phyloP scores from a whole-genome alignment of 1,140 invertebrate species.

The Lepidurus couesii region DNA sequence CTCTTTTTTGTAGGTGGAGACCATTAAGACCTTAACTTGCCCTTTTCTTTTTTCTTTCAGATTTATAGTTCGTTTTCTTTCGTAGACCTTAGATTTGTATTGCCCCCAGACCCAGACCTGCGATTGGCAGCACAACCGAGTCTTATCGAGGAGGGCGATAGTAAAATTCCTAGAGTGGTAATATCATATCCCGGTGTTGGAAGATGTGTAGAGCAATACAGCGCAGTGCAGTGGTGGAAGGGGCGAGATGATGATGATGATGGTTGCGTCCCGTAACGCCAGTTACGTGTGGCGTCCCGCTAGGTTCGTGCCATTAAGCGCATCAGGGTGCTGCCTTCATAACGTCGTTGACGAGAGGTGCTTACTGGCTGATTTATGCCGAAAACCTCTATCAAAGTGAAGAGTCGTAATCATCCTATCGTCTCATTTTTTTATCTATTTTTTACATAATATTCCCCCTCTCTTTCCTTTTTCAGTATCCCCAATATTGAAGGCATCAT shows the following conservation, averaged over 20 bases:
- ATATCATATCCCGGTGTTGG: conserved; percentile 10
- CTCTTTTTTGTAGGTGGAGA: neutral
- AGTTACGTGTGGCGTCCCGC: conserved; percentile 20
- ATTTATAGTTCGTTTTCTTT: neutral
- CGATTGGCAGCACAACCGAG: neutral
- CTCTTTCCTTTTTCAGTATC: conserved; percentile 3
- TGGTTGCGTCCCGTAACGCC: conserved; percentile 7
- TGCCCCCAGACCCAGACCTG: neutral
- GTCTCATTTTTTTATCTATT: neutral
- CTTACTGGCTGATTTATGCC: conserved; percentile 4
- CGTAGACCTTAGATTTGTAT: no score
- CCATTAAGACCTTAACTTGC: conserved; percentile 19
- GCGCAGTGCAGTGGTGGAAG: neutral
- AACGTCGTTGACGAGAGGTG: conserved; percentile 17
- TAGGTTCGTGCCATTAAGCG: conserved; percentile 13
- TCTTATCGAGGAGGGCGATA: neutral
- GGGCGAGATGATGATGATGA: conserved; percentile 1
- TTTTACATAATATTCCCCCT: neutral
- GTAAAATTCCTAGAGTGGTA: conserved; percentile 11
- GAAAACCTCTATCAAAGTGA: neutral
- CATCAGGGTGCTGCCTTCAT: conserved; percentile 13
- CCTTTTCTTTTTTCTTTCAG: neutral
- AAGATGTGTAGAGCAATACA: neutral
- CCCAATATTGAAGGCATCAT: neutral
- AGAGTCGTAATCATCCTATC: conserved; percentile 4